phyloP scores from a whole-genome alignment of 2,888 invertebrate species.

The Uropetala carovei region DNA sequence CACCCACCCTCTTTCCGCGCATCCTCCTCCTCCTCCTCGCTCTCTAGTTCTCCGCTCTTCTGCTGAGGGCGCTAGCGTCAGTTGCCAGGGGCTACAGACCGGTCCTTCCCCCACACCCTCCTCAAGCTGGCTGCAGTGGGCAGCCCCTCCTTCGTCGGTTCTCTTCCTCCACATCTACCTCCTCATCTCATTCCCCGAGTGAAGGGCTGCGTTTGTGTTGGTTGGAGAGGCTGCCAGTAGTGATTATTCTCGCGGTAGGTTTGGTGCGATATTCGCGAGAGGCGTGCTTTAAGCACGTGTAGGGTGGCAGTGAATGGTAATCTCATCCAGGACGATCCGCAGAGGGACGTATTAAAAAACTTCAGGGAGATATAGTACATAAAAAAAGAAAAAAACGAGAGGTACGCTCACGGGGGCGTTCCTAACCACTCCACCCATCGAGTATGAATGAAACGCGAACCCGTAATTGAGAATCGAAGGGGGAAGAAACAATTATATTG shows the following conservation, averaged over 20 bases:
- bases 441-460: slow-evolving; percentile 24
- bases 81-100: slow-evolving; percentile 62
- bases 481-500: neutral
- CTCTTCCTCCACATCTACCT: slow-evolving; percentile 2
- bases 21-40: neutral
- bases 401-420: neutral
- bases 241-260: slow-evolving; percentile 38
- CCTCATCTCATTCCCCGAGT: slow-evolving; percentile 44
- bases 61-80: slow-evolving; percentile 50
- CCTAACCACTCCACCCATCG: neutral
- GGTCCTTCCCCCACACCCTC: slow-evolving; percentile 36
- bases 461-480: neutral
- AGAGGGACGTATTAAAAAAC: neutral
- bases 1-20: neutral
- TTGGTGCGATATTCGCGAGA: neutral
- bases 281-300: slow-evolving; percentile 1
- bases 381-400: no score
- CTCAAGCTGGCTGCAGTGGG: neutral
- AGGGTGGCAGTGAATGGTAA: neutral
- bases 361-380: neutral
- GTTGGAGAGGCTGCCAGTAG: slow-evolving; percentile 23
- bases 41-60: slow-evolving; percentile 28
- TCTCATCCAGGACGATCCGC: neutral
- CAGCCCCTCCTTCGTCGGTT: slow-evolving; percentile 4
- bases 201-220: slow-evolving; percentile 32